Conservation (phyloP, 2,888 invertebrate species). For the Xestia sexstrigata region DNA sequence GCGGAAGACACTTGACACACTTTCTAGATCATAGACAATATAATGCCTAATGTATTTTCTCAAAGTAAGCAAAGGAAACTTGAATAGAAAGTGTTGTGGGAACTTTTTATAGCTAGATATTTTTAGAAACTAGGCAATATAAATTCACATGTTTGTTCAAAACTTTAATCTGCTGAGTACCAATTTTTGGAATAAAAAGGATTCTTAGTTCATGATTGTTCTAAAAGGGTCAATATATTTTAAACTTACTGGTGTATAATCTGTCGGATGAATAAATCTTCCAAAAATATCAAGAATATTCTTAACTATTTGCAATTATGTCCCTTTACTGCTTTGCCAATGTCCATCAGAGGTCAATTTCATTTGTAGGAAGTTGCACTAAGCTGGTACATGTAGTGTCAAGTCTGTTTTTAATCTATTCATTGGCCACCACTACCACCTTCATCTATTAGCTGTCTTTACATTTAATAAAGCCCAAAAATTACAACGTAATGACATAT, state of each 20-base stretch:
- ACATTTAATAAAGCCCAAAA: too few relatives aligned
- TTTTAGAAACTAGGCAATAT: slow-evolving; percentile 6
- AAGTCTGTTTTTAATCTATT: too few relatives aligned
- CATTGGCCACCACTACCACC: too few relatives aligned
- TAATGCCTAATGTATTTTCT: slow-evolving; percentile 37
- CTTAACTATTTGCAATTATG: neutral
- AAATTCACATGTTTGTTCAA: neutral
- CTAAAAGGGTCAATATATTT: neutral
- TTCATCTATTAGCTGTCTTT: too few relatives aligned
- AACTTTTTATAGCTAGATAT: neutral
- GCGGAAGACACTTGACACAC: slow-evolving; percentile 61
- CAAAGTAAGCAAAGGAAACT: slow-evolving; percentile 27
- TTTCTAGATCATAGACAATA: slow-evolving; percentile 64
- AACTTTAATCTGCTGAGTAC: neutral
- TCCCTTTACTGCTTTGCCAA: too few relatives aligned
- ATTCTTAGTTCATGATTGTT: neutral
- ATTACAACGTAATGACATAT: too few relatives aligned
- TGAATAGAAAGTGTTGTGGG: slow-evolving; percentile 21
- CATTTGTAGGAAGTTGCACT: too few relatives aligned
- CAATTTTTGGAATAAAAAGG: neutral
- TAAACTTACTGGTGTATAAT: neutral
- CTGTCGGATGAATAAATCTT: neutral
- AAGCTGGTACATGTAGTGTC: too few relatives aligned
- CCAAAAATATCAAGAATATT: neutral
- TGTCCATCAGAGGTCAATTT: too few relatives aligned